A percentile compares a stretch with the other conserved stretches of the same genome.
These are phyloP conservation scores for Pogonocichla stellata DNA, from an alignment of 2,113 vertebrate species.

Conservation along the genomic window DNA sequence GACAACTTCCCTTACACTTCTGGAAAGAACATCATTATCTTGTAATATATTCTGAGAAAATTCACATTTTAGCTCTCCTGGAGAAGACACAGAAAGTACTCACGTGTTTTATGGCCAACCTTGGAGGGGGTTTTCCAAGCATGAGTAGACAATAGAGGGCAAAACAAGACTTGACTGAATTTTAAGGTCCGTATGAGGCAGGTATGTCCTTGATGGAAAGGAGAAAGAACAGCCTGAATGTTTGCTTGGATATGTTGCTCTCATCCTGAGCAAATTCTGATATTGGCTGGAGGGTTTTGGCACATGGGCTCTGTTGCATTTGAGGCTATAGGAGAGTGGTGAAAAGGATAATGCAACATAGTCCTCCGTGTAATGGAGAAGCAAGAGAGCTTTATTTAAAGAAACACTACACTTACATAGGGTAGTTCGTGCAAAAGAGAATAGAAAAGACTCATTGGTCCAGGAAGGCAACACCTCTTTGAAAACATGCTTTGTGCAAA, in stretches of 20 bases:
- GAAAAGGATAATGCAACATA: too few relatives aligned
- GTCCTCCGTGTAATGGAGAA: too few relatives aligned
- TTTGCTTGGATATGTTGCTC: neutral
- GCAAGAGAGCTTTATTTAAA: too few relatives aligned
- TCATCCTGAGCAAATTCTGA: neutral
- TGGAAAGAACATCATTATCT: neutral
- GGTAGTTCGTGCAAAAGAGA: too few relatives aligned
- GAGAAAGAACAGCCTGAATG: neutral
- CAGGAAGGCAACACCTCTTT: too few relatives aligned
- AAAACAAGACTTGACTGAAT: neutral
- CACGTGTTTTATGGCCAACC: fast-evolving
- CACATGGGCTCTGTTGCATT: neutral
- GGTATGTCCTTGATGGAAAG: neutral
- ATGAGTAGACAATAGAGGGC: neutral
- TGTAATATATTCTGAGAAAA: neutral
- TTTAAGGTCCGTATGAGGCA: neutral
- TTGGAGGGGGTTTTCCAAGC: neutral
- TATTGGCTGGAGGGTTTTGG: neutral
- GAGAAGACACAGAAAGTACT: neutral
- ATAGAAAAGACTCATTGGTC: too few relatives aligned
- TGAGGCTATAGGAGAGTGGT: too few relatives aligned
- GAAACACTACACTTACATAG: too few relatives aligned
- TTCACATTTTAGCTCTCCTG: neutral
- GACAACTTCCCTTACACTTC: neutral
- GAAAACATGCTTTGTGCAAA: too few relatives aligned